Evolutionary conservation across 2,797 vertebrate species (phyloP).

Genomic region (Manis javanica): DNA sequence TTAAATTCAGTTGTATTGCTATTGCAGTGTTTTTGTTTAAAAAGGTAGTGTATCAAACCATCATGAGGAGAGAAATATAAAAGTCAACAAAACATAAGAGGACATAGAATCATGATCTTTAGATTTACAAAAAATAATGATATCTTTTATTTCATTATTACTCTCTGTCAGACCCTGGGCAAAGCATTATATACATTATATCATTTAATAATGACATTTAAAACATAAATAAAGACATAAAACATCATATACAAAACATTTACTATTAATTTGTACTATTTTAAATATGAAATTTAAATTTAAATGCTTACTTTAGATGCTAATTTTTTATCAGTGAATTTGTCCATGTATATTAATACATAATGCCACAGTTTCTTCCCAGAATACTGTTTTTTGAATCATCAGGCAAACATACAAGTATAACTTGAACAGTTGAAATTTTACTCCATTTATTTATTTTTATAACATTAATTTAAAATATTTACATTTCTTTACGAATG

Average conservation of each 20-base stretch:
- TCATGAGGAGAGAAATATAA: background rate
- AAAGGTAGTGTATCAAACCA: background rate
- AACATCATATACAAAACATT: conserved; percentile 10
- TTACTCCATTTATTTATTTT: conserved; percentile 36
- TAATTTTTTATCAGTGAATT: conserved; percentile 29
- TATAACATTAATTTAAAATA: conserved; percentile 48
- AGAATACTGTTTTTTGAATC: conserved; percentile 46
- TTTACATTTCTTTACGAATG: conserved; percentile 15
- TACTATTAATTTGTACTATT: background rate
- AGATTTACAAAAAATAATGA: conserved; percentile 6
- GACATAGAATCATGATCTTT: background rate
- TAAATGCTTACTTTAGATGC: background rate
- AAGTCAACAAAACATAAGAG: conserved; percentile 8
- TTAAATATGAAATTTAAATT: conserved; percentile 37
- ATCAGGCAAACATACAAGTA: background rate
- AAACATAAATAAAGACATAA: background rate
- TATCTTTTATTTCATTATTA: background rate
- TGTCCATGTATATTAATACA: background rate
- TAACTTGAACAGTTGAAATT: conserved; percentile 2
- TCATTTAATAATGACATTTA: background rate
- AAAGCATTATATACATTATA: background rate
- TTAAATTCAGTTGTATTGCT: conserved; percentile 42
- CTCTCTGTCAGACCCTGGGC: background rate
- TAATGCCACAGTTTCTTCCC: background rate
- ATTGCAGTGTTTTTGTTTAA: background rate